Evolutionary conservation across 2,888 invertebrate genomes (phyloP).

Genomic region (Cryptus armator): DNA sequence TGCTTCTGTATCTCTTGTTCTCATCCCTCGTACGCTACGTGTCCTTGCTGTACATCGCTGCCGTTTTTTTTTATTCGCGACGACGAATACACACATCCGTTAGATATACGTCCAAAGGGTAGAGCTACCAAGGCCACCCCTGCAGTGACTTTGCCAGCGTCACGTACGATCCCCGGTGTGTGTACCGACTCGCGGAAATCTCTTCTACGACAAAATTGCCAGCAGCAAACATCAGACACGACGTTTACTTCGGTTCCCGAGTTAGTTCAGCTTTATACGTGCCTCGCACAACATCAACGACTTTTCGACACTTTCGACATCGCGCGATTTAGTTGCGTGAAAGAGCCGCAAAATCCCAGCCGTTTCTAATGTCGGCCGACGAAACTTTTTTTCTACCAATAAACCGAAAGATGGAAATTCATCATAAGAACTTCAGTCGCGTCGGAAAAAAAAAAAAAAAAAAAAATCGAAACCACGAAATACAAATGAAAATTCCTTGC

Average conservation of each 20-base stretch:
- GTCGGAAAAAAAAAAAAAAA: too few species aligned
- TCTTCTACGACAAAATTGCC: slow-evolving; percentile 9
- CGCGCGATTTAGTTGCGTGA: neutral
- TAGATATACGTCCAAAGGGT: slow-evolving; percentile 13
- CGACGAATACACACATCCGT: slow-evolving; percentile 13
- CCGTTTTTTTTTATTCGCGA: slow-evolving; percentile 50
- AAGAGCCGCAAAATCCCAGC: neutral
- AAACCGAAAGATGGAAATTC: too few species aligned
- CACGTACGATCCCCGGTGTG: slow-evolving; percentile 43
- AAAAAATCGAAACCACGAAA: too few species aligned
- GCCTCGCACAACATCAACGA: slow-evolving; percentile 5
- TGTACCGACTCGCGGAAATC: slow-evolving; percentile 11
- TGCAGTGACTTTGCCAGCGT: slow-evolving; percentile 33
- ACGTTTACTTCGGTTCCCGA: slow-evolving; percentile 11
- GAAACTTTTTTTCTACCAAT: neutral
- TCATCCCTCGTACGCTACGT: slow-evolving; percentile 15
- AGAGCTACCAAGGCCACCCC: slow-evolving; percentile 45
- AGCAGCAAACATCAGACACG: slow-evolving; percentile 10
- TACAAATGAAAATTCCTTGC: too few species aligned
- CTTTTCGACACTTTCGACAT: neutral
- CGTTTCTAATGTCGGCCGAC: neutral
- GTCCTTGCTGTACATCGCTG: slow-evolving; percentile 48
- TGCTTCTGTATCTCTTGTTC: slow-evolving; percentile 42
- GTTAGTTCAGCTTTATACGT: slow-evolving; percentile 25
- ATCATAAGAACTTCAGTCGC: too few species aligned